Evolutionary conservation across 2,113 vertebrate species (phyloP).

Genomic region (Natator depressus): DNA sequence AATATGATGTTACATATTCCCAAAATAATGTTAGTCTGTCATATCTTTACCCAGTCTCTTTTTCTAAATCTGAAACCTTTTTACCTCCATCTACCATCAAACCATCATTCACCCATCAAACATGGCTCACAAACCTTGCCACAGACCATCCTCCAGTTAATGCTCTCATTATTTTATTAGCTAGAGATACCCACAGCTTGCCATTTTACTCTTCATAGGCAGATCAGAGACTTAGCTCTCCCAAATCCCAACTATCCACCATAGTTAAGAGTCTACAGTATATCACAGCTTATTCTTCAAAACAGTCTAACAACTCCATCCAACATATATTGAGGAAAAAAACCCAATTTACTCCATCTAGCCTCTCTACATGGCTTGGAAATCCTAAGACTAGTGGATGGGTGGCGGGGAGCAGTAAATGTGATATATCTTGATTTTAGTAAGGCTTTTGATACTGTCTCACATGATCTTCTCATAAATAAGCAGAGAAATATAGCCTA

Average conservation of each 20-base stretch:
- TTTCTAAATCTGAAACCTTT: neutral
- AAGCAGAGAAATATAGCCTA: too few relatives aligned
- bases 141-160: neutral
- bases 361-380: neutral
- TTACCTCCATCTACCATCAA: neutral
- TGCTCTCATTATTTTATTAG: neutral
- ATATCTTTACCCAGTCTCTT: neutral
- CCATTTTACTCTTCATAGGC: too few relatives aligned
- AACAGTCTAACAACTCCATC: neutral
- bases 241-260: too few relatives aligned
- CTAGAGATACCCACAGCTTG: too few relatives aligned
- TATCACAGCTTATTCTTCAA: neutral
- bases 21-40: neutral
- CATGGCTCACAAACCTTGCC: neutral
- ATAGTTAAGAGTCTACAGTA: neutral
- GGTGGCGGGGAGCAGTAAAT: too few relatives aligned
- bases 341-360: accelerated
- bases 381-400: too few relatives aligned
- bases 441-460: too few relatives aligned
- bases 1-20: neutral
- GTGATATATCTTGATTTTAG: too few relatives aligned
- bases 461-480: too few relatives aligned
- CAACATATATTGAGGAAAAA: accelerated
- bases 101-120: neutral
- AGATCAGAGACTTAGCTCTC: too few relatives aligned